Percentiles rank a stretch among this genome's conserved stretches.
Conservation (phyloP, 2,888 invertebrate genomes). For the Pediacus dermestoides region DNA sequence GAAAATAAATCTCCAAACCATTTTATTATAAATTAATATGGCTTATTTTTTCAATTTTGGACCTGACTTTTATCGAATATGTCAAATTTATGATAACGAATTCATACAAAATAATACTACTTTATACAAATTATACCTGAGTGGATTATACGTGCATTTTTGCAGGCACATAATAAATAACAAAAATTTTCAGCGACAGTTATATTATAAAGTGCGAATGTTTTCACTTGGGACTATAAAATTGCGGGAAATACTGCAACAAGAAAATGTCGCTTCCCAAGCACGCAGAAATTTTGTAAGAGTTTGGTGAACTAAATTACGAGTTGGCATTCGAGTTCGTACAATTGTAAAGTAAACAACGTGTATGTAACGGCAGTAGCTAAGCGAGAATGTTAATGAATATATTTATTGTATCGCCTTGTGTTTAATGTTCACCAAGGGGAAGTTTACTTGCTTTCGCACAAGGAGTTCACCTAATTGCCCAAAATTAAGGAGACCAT, state of each 20-base stretch:
- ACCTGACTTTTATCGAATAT: too few species aligned
- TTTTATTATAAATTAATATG: too few species aligned
- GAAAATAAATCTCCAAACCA: too few species aligned
- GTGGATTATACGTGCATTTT: too few species aligned
- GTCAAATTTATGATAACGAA: too few species aligned
- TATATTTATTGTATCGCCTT: slow-evolving; percentile 15
- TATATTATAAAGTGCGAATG: too few species aligned
- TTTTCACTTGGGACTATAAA: too few species aligned
- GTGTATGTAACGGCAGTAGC: slow-evolving; percentile 16
- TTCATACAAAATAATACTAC: too few species aligned
- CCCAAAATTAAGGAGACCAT: slow-evolving; percentile 2
- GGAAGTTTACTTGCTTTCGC: slow-evolving; percentile 3
- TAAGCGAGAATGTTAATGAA: slow-evolving; percentile 19
- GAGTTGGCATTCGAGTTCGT: slow-evolving; percentile 14
- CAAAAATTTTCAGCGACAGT: too few species aligned
- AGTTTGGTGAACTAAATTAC: slow-evolving; percentile 15
- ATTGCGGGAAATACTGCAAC: slow-evolving; percentile 11
- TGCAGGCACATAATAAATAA: too few species aligned
- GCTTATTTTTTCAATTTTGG: too few species aligned
- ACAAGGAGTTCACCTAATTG: slow-evolving; percentile 3
- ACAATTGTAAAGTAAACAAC: slow-evolving; percentile 17
- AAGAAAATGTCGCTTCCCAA: slow-evolving; percentile 12
- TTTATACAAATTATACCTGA: too few species aligned
- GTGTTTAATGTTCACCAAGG: slow-evolving; percentile 5
- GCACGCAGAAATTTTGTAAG: slow-evolving; percentile 14